Percentiles rank a stretch among this genome's conserved stretches.
Conservation (phyloP, 2,797 vertebrate genomes). For the Dromococcyx pavoninus region DNA sequence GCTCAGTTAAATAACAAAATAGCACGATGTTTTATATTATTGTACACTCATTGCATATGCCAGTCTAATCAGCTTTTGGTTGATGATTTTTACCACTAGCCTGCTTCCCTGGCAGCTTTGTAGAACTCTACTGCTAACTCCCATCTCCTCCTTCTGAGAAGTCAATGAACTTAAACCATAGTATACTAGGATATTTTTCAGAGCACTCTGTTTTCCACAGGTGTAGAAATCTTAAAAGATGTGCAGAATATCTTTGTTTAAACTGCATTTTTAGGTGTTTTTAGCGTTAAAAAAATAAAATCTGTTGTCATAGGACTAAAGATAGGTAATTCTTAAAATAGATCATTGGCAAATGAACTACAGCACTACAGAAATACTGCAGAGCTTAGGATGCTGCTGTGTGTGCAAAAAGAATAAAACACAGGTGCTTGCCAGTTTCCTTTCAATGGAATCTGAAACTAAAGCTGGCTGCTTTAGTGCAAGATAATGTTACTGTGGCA, state of each 20-base stretch:
- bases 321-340: conserved; percentile 22
- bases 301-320: not conserved
- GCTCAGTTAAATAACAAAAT: not conserved
- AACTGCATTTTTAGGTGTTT: not conserved
- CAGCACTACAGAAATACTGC: not conserved
- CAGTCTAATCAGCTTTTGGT: not conserved
- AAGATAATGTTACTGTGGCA: not conserved
- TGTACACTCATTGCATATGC: not conserved
- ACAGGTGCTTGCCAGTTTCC: not conserved
- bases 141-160: not conserved
- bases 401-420: not conserved
- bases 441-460: too few relatives aligned
- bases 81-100: not conserved
- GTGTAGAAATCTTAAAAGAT: not conserved
- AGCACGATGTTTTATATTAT: not conserved
- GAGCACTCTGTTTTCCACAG: not conserved
- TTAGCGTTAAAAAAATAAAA: not conserved
- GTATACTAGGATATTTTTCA: not conserved
- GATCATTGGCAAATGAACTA: not conserved
- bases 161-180: not conserved
- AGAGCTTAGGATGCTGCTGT: not conserved
- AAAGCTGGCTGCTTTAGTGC: rapidly evolving
- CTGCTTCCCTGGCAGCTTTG: not conserved
- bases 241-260: not conserved
- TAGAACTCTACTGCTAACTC: not conserved